These are phyloP conservation scores for Pseudorectes ferrugineus DNA, from an alignment of 2,113 vertebrate genomes.

Conservation along the genomic window DNA sequence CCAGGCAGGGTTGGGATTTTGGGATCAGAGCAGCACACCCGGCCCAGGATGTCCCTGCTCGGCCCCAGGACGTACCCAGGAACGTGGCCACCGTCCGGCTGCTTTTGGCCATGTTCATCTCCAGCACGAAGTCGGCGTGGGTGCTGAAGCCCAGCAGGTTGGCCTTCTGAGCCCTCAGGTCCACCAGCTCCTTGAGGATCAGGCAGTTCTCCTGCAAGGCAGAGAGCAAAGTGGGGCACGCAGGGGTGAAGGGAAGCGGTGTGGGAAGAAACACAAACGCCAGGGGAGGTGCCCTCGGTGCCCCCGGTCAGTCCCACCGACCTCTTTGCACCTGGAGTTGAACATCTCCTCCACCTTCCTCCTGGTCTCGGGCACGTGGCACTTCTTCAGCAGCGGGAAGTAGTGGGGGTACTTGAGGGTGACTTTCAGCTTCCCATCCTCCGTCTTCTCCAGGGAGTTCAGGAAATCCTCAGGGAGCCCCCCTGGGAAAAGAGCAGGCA, in stretches of 20 bases:
- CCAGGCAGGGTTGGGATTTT: background rate
- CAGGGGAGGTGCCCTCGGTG: accelerated
- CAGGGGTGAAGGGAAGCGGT: accelerated
- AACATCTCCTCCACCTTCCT: conserved; percentile 88
- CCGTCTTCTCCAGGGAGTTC: conserved; percentile 85
- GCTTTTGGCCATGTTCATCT: conserved; percentile 98
- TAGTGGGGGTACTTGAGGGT: conserved; percentile 97
- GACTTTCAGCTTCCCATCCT: conserved; percentile 84
- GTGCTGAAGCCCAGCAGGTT: conserved; percentile 85
- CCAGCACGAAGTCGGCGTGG: conserved; percentile 91
- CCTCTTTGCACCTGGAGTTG: conserved; percentile 95
- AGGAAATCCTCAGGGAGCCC: conserved; percentile 95
- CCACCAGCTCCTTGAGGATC: conserved; percentile 91
- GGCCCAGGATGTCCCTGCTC: accelerated
- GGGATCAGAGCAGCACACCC: background rate
- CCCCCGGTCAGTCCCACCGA: background rate
- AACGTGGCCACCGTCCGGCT: conserved; percentile 82
- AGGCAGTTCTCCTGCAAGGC: conserved; percentile 82
- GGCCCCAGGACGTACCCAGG: conserved; percentile 74
- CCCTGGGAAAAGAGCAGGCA: conserved; percentile 60
- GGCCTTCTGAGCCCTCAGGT: conserved; percentile 85
- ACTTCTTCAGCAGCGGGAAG: conserved; percentile 97
- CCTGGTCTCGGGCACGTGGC: conserved; percentile 87
- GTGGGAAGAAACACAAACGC: background rate
- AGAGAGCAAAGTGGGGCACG: accelerated